A percentile compares a stretch with the other conserved stretches of the same genome.
These are phyloP conservation scores for Dryobota labecula DNA, from an alignment of 2,888 invertebrate genomes.

Conservation along the genomic window DNA sequence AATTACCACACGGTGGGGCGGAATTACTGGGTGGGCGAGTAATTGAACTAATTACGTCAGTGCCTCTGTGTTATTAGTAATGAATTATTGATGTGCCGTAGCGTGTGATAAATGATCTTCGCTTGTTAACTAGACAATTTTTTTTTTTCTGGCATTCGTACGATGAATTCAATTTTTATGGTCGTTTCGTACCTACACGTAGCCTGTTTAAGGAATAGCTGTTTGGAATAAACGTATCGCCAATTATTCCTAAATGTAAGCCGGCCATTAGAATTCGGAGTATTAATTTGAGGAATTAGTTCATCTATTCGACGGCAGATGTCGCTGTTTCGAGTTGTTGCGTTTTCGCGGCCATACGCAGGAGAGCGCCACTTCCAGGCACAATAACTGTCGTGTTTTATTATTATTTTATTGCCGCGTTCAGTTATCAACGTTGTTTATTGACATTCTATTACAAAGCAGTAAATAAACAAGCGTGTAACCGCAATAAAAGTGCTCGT, in stretches of 20 bases:
- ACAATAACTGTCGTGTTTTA: slow-evolving; percentile 77
- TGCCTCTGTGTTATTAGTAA: slow-evolving; percentile 85
- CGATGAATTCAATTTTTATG: slow-evolving; percentile 56
- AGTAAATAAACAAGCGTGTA: slow-evolving; percentile 85
- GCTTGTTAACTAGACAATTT: slow-evolving; percentile 78
- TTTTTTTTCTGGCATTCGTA: slow-evolving; percentile 67
- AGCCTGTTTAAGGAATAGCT: slow-evolving; percentile 22
- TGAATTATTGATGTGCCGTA: slow-evolving; percentile 87
- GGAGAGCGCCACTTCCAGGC: slow-evolving; percentile 72
- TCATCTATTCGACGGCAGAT: slow-evolving; percentile 80
- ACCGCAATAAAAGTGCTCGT: slow-evolving; percentile 84
- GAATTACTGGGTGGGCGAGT: slow-evolving; percentile 86
- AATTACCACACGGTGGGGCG: slow-evolving; percentile 77
- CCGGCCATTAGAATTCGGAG: slow-evolving; percentile 45
- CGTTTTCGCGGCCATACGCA: slow-evolving; percentile 65
- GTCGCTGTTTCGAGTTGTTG: slow-evolving; percentile 73
- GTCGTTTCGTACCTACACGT: slow-evolving; percentile 27
- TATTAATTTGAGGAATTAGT: slow-evolving; percentile 63
- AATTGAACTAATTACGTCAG: slow-evolving; percentile 89
- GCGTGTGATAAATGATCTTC: slow-evolving; percentile 82
- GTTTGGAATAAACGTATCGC: slow-evolving; percentile 5
- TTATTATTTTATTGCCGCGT: slow-evolving; percentile 81
- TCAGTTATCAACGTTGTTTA: slow-evolving; percentile 82
- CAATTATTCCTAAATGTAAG: slow-evolving; percentile 20
- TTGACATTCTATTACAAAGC: slow-evolving; percentile 85